Base-by-base conservation (phyloP, 2,888 invertebrate species). In the Plutella xylostella region DNA sequence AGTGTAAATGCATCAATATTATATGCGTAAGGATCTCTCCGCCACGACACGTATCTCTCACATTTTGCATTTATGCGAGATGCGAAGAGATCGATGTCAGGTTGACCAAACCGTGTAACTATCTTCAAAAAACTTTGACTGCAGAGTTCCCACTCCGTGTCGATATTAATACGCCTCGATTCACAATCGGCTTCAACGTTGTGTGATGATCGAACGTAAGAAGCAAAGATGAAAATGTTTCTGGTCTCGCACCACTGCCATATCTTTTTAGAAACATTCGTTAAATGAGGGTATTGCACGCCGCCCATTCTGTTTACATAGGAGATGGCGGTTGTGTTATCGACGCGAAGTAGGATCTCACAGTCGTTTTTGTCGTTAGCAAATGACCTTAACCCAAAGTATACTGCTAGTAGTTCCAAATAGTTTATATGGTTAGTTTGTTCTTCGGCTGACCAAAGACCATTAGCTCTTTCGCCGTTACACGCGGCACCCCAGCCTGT, bases 241-340 rank as follows among this genome's bases (percentile, higher is more conserved):
- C 45, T 38, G 12, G 12, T 21, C 28, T 45, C 45, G 31, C 45
- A 45, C 45, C 45, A 45, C 19, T 45, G 33, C 45, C 45, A 45
- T 30, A 45, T 40, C 15, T 22, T 4, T 18, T 19, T 19, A 20
- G 40, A 3, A 14, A 45, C 12, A 19, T 33, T 12, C 15, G 33
- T 45, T 17, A 45, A 15, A 14, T 45, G 33, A 5, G 45, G 40
- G 17, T 30, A 45, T 18, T 41, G 41, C 15, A 45, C 19, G 11
- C 45, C 38, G 15, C 44, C 44, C 44, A 38, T 44, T 12, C 38
- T 20, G 19, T 44, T 44, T 18, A 40, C 15, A n/a, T 15, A 42
- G 5, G 42, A 11, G 14, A 42, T 42, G 14, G 42, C 33, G 12
- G 45, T 45, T 4, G 30, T 45, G 20, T 45, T 45, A 39, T 45